Conservation (phyloP, 2,797 vertebrate genomes). For the Brachyrhaphis roseni region DNA sequence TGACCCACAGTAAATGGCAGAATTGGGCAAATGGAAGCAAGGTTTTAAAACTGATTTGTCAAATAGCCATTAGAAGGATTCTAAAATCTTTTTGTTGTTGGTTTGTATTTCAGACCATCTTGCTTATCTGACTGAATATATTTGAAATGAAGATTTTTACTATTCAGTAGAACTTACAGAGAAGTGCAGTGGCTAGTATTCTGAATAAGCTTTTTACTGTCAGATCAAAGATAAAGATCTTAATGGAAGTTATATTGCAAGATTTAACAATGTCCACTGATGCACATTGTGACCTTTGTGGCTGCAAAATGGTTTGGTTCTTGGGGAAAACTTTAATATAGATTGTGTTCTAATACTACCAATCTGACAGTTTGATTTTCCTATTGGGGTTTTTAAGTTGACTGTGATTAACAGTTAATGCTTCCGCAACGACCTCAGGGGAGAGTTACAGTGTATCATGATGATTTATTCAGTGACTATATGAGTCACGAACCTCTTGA, state of each 20-base stretch:
- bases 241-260: neutral
- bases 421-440: neutral
- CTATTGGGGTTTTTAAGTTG: neutral
- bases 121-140: neutral
- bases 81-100: neutral
- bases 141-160: neutral
- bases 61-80: neutral
- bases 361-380: neutral
- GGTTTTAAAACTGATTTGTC: neutral
- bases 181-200: neutral
- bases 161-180: neutral
- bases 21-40: neutral
- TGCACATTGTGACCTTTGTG: neutral
- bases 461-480: neutral
- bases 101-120: neutral
- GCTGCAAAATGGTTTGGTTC: neutral
- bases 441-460: neutral
- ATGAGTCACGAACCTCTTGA: slow-evolving; percentile 5
- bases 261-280: neutral
- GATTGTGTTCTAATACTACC: neutral
- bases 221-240: neutral
- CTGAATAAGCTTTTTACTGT: neutral
- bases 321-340: neutral
- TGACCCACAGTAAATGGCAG: neutral
- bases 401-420: neutral